phyloP scores from a whole-genome alignment of 2,888 invertebrate species.

The Lasioglossum calceatum region DNA sequence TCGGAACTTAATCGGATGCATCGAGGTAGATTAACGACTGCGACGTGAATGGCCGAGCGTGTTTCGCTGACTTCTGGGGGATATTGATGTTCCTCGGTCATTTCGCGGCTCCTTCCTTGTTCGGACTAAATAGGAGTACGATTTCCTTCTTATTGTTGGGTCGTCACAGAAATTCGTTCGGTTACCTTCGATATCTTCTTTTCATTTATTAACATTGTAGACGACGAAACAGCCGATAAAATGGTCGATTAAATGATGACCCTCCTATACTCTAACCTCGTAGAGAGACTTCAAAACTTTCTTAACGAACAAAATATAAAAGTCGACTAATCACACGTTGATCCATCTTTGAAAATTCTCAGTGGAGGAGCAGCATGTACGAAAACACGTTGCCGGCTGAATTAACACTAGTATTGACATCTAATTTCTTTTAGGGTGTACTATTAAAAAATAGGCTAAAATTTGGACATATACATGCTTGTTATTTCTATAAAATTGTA shows the following conservation, averaged over 20 bases:
- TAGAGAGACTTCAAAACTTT: too few species aligned
- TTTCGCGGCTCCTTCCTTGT: neutral
- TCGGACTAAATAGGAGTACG: neutral
- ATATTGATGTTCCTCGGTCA: slow-evolving; percentile 6
- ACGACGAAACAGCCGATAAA: neutral
- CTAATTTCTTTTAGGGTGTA: too few species aligned
- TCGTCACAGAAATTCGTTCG: neutral
- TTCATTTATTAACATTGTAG: neutral
- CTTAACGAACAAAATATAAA: too few species aligned
- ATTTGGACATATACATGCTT: too few species aligned
- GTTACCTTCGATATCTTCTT: neutral
- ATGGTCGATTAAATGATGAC: neutral
- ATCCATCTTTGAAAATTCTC: too few species aligned
- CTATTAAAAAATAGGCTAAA: too few species aligned
- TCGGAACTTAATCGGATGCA: slow-evolving; percentile 35
- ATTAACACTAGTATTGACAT: too few species aligned
- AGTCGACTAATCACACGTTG: too few species aligned
- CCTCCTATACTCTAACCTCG: neutral
- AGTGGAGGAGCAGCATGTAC: too few species aligned
- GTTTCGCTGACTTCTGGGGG: neutral
- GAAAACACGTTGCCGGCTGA: too few species aligned
- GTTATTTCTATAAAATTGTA: too few species aligned
- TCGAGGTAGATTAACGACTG: slow-evolving; percentile 49
- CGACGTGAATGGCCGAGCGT: neutral
- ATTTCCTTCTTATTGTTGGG: neutral